Evolutionary conservation across 2,888 invertebrate species (phyloP).

Genomic region (Macaria liturata): DNA sequence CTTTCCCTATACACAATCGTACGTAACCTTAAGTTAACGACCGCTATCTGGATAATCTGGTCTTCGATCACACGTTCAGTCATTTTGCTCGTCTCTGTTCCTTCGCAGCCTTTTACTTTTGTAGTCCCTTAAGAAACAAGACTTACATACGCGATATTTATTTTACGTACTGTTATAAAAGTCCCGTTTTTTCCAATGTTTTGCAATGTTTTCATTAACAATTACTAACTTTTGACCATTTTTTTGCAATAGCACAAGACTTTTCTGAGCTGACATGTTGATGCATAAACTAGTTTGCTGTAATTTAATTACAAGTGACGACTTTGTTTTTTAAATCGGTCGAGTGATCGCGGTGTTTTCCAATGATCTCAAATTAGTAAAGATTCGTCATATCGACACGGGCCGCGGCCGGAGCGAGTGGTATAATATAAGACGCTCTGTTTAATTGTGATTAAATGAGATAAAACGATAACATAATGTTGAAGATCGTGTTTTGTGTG

Average conservation of each 20-base stretch:
- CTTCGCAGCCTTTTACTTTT: no score
- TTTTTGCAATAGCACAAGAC: no score
- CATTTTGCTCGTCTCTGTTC: constrained; percentile 31
- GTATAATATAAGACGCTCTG: constrained; percentile 1
- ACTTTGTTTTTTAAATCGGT: constrained; percentile 13
- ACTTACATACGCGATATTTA: no score
- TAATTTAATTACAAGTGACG: background rate
- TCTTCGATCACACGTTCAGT: constrained; percentile 34
- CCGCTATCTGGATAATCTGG: constrained; percentile 39
- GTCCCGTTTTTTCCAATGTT: no score
- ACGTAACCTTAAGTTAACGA: constrained; percentile 37
- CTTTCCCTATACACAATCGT: background rate
- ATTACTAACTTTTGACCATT: no score
- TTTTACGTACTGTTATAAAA: no score
- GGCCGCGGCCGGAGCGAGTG: constrained; percentile 38
- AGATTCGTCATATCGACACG: constrained; percentile 23
- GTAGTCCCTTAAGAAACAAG: no score
- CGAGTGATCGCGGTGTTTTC: constrained; percentile 19
- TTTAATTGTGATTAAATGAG: constrained; percentile 25
- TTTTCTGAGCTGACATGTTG: no score
- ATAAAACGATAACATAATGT: constrained; percentile 39
- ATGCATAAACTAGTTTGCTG: constrained; percentile 1
- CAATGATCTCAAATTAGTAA: constrained; percentile 21
- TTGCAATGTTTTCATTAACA: no score
- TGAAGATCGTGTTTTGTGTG: constrained; percentile 35